Evolutionary conservation across 2,113 vertebrate genomes (phyloP), one percentile per base, ranked within the genome.

Genomic region (Anguilla japonica): DNA sequence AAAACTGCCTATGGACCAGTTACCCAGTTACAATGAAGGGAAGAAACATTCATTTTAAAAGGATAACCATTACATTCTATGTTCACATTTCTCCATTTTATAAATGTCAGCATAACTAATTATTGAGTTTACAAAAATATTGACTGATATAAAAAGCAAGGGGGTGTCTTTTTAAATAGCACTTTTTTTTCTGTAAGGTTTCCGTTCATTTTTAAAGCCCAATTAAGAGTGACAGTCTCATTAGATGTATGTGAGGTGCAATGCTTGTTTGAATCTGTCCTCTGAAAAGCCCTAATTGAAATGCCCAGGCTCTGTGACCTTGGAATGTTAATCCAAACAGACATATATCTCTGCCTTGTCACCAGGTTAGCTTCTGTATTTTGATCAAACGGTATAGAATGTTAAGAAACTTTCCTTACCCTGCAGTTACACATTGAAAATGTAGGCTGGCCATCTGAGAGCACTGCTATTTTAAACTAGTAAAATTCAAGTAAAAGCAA

Each of bases 331-430:
- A 96, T 96, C 94, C 92, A 89, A 91, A 90, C 87, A 85, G 91
- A 94, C 93, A 95, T 96, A 94, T 94, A 94, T 96, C 94, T 95
- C 89, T 93, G 91, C 88, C 93, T 92, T 91, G 91, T 94, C 93
- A 90, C 91, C 90, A 85, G 89, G 95, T 94, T 93, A 95, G 89
- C 83, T 93, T 91, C 87, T 93, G 91, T 95, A 90, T 93, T 93
- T 88, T 89, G 87, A 93, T 91, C 92, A 95, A 94, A 93, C 90
- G 90, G 87, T 83, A 93, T 89, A 41, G 86, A 89, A 89, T 85
- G 86, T 89, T 89, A 79, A 81, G 87, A 92, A 95, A 94, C 90
- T 89, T 95, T 96, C 94, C 96, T 88, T 86, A 91, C 91, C 43
- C 88, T 91, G 81, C 81, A 93, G 93, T 91, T 93, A 89, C 89